Evolutionary conservation across 92 coral and sea anemone species (phyloP).

Genomic region (Ricordea florida): DNA sequence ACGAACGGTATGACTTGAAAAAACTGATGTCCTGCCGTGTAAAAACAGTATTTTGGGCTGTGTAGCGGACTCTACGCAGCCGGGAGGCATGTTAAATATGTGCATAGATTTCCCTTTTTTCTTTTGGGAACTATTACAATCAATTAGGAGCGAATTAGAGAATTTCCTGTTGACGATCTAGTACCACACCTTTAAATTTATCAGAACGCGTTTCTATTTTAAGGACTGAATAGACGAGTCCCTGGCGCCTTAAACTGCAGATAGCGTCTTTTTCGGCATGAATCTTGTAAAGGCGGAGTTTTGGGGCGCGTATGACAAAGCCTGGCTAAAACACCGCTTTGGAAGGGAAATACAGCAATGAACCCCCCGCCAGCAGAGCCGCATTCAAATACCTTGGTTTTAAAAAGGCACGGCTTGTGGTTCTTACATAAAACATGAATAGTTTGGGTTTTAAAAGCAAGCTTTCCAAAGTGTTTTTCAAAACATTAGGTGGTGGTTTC

Average conservation of each 20-base stretch:
- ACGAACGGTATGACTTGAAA: too few relatives aligned
- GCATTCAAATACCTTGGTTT: conserved; percentile 45
- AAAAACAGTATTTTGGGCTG: not conserved
- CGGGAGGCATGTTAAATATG: conserved; percentile 31
- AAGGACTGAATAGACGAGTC: not conserved
- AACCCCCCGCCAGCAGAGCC: conserved; percentile 24
- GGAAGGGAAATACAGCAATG: conserved; percentile 34
- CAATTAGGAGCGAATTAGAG: conserved; percentile 34
- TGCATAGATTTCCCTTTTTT: conserved; percentile 23
- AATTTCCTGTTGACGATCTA: conserved; percentile 38
- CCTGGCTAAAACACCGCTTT: conserved; percentile 20
- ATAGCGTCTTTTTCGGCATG: conserved; percentile 12
- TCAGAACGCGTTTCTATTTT: not conserved
- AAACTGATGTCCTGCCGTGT: conserved; percentile 15
- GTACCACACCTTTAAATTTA: conserved; percentile 28
- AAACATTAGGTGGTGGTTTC: conserved; percentile 46
- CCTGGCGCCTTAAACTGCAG: not conserved
- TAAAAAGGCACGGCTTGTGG: conserved; percentile 49
- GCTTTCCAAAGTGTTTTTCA: conserved; percentile 21
- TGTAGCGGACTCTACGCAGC: not conserved
- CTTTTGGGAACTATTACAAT: conserved; percentile 34
- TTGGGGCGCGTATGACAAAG: conserved; percentile 20
- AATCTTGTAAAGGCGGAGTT: conserved; percentile 14
- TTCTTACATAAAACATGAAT: conserved; percentile 64
- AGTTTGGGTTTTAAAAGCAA: conserved; percentile 40